Conservation (phyloP, 1,140 invertebrate genomes). For the Atopsyche davidsoni region DNA sequence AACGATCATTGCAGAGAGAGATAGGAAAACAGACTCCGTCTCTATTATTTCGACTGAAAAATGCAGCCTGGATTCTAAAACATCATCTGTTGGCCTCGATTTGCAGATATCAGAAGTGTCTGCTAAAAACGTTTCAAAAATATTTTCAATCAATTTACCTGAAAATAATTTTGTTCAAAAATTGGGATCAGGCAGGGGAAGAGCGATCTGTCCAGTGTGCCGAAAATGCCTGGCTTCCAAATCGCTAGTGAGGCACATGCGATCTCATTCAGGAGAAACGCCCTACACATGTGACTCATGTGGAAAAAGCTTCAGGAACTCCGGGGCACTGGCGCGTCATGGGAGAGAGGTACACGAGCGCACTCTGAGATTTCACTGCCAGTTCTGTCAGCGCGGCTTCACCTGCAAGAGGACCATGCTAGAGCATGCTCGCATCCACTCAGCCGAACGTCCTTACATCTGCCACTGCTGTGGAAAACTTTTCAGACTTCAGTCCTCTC, state of each 20-base stretch:
- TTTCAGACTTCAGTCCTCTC: slow-evolving; percentile 48
- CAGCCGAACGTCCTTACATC: slow-evolving; percentile 39
- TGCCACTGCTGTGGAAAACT: slow-evolving; percentile 49
- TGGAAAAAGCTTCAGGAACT: slow-evolving; percentile 16
- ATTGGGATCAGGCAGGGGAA: no score
- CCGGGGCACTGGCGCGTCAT: slow-evolving; percentile 11
- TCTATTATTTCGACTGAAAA: no score
- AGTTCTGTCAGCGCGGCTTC: slow-evolving; percentile 43
- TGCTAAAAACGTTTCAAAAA: no score
- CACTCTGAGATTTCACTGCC: slow-evolving; percentile 33
- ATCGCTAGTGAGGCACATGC: slow-evolving; percentile 33
- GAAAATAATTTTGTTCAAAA: no score
- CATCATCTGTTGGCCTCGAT: no score
- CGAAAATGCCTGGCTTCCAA: slow-evolving; percentile 2
- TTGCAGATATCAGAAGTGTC: no score
- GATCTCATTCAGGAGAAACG: slow-evolving; percentile 39
- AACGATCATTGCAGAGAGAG: no score
- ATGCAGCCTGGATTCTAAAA: no score
- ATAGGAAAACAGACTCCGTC: no score
- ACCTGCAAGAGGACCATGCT: slow-evolving; percentile 44
- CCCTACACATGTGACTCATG: slow-evolving; percentile 39
- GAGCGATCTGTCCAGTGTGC: slow-evolving; percentile 7
- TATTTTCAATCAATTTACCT: no score
- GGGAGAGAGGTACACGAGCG: slow-evolving; percentile 10
- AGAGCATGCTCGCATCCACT: slow-evolving; percentile 45